Base-by-base conservation (phyloP, 2,888 invertebrate species). In the Drosophila anceps region DNA sequence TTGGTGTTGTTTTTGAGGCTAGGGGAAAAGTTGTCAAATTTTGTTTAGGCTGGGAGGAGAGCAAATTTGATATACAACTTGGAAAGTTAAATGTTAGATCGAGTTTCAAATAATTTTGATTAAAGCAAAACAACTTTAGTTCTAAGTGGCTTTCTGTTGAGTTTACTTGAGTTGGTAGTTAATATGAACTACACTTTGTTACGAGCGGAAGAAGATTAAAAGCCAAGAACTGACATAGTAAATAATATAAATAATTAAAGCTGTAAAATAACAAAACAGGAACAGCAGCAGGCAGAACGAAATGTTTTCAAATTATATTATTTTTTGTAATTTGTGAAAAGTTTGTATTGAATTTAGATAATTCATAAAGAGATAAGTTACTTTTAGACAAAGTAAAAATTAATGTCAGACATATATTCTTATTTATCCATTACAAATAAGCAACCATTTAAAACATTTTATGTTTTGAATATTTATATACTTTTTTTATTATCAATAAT, bases 71-170 rank as follows among this genome's bases (percentile, higher is more conserved):
- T 51, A 39, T 8, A 46, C 6, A 61, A 61, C 61, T 62, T 59
- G 15, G 18, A 15, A 58, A 70, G 41, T 65, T 48, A 48, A 46
- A n/a, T 44, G 57, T 53, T 46, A 29, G 50, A 69, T 76, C 37
- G 41, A 41, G 33, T 61, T 53, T 46, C 31, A 53, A 55, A 48
- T 57, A 31, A 48, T 62, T 54, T 54, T 33, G 31, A 46, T 43
- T 20, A 15, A 57, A 43, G 12, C 13, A 12, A 39, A 48, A 1
- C 6, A 35, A 18, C 10, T 24, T 44, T 6, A 12, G 9, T 41
- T 27, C 27, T 4, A 20, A 35, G 35, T 35, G 24, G 35, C 15
- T 24, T 9, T 9, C 9, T 9, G n/a, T 37, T 31, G 9, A 20
- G 41, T 10, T 41, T 9, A 55, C 29, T 53, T 35, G n/a, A n/a